These are phyloP conservation scores for Cryptotermes secundus DNA, from an alignment of 1,140 invertebrate genomes.

Conservation along the genomic window DNA sequence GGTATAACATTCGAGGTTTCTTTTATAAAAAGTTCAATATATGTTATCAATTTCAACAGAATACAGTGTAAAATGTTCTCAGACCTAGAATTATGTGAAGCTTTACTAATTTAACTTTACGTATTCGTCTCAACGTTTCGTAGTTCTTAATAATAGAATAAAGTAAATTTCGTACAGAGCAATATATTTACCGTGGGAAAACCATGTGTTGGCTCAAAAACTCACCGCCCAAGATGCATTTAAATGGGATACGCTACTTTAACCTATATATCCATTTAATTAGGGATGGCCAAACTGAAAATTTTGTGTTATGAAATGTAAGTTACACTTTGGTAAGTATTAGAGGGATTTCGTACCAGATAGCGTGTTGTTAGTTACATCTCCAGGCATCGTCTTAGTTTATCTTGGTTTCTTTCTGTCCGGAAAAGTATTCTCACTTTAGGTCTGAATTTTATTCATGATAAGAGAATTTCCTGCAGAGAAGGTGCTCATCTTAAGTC, in stretches of 20 bases:
- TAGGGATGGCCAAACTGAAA: background rate
- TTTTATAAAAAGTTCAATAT: background rate
- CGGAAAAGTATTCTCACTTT: no score
- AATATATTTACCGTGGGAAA: background rate
- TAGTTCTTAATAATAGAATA: no score
- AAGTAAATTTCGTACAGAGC: background rate
- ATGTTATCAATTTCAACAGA: background rate
- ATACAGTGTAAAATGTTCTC: background rate
- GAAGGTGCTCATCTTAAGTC: no score
- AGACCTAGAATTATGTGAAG: background rate
- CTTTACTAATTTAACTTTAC: background rate
- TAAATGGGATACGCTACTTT: background rate
- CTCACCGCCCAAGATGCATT: background rate
- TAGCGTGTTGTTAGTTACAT: no score
- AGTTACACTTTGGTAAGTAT: no score
- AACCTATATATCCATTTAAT: background rate
- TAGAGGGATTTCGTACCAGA: no score
- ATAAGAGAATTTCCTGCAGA: no score
- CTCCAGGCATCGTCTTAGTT: no score
- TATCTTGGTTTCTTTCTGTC: no score
- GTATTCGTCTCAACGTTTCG: background rate
- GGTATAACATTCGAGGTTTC: background rate
- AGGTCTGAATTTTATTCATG: no score
- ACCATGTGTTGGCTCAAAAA: background rate
- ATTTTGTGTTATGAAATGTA: no score